A percentile compares a stretch with the other conserved stretches of the same genome.
Evolutionary conservation across 2,797 vertebrate species (phyloP).

Genomic region (Enteromius thamalakanensis): DNA sequence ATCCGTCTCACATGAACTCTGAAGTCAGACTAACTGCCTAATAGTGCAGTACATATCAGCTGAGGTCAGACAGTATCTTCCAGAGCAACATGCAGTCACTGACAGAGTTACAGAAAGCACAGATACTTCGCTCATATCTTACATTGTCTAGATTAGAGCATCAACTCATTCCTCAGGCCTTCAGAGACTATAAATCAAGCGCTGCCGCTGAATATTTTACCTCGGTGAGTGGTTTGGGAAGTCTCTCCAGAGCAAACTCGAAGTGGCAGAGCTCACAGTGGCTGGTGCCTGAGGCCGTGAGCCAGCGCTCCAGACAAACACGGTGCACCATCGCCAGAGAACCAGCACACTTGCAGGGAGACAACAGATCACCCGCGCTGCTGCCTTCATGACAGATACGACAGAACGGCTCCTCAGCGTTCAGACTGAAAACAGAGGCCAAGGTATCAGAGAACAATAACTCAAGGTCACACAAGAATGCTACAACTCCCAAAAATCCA

Average conservation of each 20-base stretch:
- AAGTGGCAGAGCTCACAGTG: constrained; percentile 78
- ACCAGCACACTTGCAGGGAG: constrained; percentile 74
- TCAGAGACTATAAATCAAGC: not conserved
- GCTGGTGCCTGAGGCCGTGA: constrained; percentile 72
- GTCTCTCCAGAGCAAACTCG: constrained; percentile 69
- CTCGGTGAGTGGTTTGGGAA: constrained; percentile 71
- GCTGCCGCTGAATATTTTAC: constrained; percentile 55
- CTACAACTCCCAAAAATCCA: not conserved
- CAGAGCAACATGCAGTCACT: not conserved
- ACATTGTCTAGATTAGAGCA: not conserved
- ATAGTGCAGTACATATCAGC: not conserved
- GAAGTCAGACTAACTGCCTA: not conserved
- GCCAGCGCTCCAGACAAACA: constrained; percentile 75
- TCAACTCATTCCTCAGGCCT: not conserved
- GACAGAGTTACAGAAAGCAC: not conserved
- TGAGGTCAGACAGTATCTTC: not conserved
- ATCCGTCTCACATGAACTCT: not conserved
- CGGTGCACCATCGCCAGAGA: constrained; percentile 73
- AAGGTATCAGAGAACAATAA: not conserved
- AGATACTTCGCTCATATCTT: not conserved
- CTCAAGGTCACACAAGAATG: not conserved
- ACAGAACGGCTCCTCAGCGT: constrained; percentile 71
- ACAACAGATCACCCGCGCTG: constrained; percentile 67
- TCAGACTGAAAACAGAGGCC: constrained; percentile 42
- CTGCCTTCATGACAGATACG: constrained; percentile 76